Conservation (phyloP, 37 sponge, comb jelly and placozoan genomes). For the Agelas oroides region DNA sequence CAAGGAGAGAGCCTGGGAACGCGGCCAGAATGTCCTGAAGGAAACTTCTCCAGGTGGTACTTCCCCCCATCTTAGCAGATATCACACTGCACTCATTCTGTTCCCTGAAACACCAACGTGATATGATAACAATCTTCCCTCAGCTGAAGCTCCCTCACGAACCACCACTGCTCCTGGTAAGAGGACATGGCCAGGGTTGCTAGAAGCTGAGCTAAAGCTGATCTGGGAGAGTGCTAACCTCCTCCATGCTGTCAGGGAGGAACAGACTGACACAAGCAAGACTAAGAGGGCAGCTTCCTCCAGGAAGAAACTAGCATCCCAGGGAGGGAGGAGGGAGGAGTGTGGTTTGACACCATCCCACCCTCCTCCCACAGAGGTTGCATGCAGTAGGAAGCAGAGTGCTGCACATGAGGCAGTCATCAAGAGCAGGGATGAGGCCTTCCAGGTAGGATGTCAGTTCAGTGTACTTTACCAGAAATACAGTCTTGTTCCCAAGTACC, state of each 20-base stretch:
- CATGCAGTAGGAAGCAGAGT: slow-evolving; percentile 28
- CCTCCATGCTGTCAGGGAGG: too few species aligned
- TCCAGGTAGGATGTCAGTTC: slow-evolving; percentile 22
- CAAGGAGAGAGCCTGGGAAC: too few species aligned
- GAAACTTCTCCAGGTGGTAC: too few species aligned
- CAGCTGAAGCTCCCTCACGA: background rate
- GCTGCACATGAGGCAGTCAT: slow-evolving; percentile 40
- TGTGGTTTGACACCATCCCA: background rate
- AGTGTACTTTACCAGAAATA: background rate
- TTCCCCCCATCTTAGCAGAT: too few species aligned
- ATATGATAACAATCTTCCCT: too few species aligned
- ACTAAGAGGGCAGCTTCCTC: background rate
- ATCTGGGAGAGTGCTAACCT: background rate
- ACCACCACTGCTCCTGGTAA: background rate
- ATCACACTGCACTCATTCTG: too few species aligned
- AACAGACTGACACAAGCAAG: background rate
- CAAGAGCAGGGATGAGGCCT: slow-evolving; percentile 31
- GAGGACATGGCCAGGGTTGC: background rate
- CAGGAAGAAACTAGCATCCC: background rate
- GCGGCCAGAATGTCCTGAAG: too few species aligned
- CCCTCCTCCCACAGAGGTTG: background rate
- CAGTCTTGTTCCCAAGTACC: too few species aligned
- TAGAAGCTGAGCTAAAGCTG: background rate
- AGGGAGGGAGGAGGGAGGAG: background rate
- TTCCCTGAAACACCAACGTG: too few species aligned